Percentiles rank a stretch among this genome's conserved stretches.
Evolutionary conservation across 2,797 vertebrate species (phyloP).

Genomic region (Danionella dracula): DNA sequence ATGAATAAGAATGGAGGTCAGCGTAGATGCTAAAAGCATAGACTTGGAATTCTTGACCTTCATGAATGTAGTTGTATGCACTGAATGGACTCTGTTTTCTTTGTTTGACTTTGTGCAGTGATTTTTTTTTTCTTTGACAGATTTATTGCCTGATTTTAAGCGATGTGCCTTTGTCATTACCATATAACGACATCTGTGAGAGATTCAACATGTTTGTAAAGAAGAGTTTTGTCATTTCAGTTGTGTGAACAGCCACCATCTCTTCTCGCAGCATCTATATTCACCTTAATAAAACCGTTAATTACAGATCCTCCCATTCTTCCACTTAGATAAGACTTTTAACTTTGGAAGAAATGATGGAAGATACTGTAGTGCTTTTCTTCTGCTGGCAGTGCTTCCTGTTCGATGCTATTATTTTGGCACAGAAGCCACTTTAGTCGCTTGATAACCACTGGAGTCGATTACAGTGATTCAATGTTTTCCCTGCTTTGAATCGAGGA

Average conservation of each 20-base stretch:
- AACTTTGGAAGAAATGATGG: no score
- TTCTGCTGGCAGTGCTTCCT: no score
- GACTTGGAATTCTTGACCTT: constrained; percentile 64
- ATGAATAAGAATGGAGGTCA: constrained; percentile 36
- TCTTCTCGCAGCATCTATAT: constrained; percentile 20
- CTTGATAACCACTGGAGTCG: no score
- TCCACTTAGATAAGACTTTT: no score
- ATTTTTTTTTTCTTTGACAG: constrained; percentile 56
- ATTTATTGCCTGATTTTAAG: constrained; percentile 75
- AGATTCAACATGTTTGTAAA: background rate
- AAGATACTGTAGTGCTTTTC: no score
- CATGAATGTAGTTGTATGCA: constrained; percentile 81
- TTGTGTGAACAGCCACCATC: constrained; percentile 27
- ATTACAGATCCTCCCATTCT: no score
- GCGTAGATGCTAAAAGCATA: constrained; percentile 55
- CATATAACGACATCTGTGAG: constrained; percentile 44
- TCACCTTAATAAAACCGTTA: no score
- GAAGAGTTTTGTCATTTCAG: constrained; percentile 32
- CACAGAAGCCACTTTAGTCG: no score
- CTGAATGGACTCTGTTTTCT: constrained; percentile 60
- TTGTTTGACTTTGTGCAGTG: constrained; percentile 54
- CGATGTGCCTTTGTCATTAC: constrained; percentile 76
- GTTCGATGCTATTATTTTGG: no score
- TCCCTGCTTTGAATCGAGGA: no score
- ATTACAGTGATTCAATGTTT: no score